These are phyloP conservation scores for Lycodopsis pacificus DNA, from an alignment of 2,797 vertebrate genomes.

Conservation along the genomic window DNA sequence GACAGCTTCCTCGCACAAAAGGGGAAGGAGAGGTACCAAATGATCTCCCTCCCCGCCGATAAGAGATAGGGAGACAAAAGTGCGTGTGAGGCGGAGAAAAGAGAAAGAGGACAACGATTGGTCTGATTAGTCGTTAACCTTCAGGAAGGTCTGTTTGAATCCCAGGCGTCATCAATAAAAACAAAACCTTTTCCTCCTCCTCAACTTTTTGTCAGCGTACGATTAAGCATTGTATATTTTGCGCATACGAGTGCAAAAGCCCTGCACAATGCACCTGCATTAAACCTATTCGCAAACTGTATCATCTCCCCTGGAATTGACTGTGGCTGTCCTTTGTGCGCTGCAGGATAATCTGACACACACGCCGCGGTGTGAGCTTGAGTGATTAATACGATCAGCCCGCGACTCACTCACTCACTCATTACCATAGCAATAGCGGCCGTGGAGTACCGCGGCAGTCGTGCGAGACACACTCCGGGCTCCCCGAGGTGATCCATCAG, in stretches of 20 bases:
- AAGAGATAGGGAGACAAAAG: constrained; percentile 39
- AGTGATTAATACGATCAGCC: constrained; percentile 79
- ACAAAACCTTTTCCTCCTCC: background rate
- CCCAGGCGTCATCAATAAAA: constrained; percentile 17
- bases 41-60: constrained; percentile 52
- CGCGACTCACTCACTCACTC: constrained; percentile 61
- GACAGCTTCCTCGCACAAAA: constrained; percentile 48
- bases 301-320: constrained; percentile 66
- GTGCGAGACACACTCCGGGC: constrained; percentile 60
- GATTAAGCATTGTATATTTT: constrained; percentile 30
- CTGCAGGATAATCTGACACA: constrained; percentile 71
- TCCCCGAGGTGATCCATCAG: constrained; percentile 81
- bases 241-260: background rate
- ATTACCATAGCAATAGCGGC: constrained; percentile 71
- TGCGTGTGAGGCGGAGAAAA: constrained; percentile 27
- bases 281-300: constrained; percentile 43
- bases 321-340: constrained; percentile 61
- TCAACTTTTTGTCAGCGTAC: constrained; percentile 6
- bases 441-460: constrained; percentile 34
- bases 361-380: constrained; percentile 35
- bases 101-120: constrained; percentile 9
- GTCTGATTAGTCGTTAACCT: constrained; percentile 26
- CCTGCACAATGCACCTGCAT: constrained; percentile 36
- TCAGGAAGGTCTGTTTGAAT: constrained; percentile 42
- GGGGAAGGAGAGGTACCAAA: constrained; percentile 30